Evolutionary conservation across 1,140 invertebrate species (phyloP).

Genomic region (Vanessa atalanta): DNA sequence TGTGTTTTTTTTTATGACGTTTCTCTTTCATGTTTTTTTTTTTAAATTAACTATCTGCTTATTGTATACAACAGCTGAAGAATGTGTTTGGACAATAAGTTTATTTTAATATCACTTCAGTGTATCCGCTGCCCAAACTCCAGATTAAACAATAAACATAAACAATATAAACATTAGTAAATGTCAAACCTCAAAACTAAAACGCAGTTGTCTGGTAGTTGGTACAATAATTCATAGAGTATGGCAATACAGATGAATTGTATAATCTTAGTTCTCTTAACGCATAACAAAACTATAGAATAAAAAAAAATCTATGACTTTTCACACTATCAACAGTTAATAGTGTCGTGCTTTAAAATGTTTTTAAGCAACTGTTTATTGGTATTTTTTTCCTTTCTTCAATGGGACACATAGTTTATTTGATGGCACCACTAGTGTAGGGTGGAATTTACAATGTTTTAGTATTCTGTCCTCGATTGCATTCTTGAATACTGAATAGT

Average conservation of each 20-base stretch:
- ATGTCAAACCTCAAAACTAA: too few species aligned
- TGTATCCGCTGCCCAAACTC: too few species aligned
- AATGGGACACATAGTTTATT: slow-evolving; percentile 1
- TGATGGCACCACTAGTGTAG: slow-evolving; percentile 10
- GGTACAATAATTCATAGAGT: too few species aligned
- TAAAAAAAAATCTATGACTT: neutral
- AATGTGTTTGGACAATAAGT: too few species aligned
- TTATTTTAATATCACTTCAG: too few species aligned
- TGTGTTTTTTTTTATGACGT: slow-evolving; percentile 45
- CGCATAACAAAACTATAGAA: too few species aligned
- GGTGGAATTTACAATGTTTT: slow-evolving; percentile 11
- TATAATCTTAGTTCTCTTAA: too few species aligned
- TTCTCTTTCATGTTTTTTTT: slow-evolving; percentile 49
- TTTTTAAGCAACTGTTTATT: neutral
- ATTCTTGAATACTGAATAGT: slow-evolving; percentile 24
- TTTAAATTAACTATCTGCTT: neutral
- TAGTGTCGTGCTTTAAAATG: neutral
- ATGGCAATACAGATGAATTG: too few species aligned
- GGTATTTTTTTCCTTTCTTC: neutral
- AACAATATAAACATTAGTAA: too few species aligned
- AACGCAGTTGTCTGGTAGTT: too few species aligned
- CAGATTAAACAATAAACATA: too few species aligned
- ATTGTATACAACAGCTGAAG: too few species aligned
- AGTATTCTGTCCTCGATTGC: slow-evolving; percentile 24
- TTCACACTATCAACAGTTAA: slow-evolving; percentile 3